A percentile compares a stretch with the other conserved stretches of the same genome.
Conservation (phyloP, 2,888 invertebrate species). For the Parnassius apollo region DNA sequence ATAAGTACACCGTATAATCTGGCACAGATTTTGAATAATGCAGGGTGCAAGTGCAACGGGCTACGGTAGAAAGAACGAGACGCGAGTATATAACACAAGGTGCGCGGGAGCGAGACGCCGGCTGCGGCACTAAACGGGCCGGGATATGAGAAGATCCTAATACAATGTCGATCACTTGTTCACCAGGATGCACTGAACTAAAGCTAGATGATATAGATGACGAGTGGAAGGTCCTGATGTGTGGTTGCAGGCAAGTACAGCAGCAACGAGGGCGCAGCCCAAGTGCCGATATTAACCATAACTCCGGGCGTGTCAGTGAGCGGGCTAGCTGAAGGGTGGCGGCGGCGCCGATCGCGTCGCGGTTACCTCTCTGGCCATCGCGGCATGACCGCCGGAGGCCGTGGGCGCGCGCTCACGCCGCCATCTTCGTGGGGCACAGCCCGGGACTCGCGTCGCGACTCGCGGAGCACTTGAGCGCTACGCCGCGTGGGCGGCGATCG, state of each 20-base stretch:
- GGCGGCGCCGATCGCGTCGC: slow-evolving; percentile 58
- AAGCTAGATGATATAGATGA: slow-evolving; percentile 25
- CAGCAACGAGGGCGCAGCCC: slow-evolving; percentile 31
- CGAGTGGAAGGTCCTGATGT: slow-evolving; percentile 24
- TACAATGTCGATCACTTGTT: slow-evolving; percentile 18
- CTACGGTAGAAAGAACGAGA: slow-evolving; percentile 54
- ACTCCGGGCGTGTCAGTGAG: slow-evolving; percentile 57
- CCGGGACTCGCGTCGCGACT: slow-evolving; percentile 73
- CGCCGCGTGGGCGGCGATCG: slow-evolving; percentile 56
- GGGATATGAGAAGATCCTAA: slow-evolving; percentile 30
- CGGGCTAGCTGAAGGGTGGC: slow-evolving; percentile 59
- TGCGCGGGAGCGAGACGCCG: slow-evolving; percentile 56
- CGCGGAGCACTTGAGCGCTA: slow-evolving; percentile 65
- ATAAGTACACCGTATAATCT: slow-evolving; percentile 39
- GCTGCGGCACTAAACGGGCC: slow-evolving; percentile 57
- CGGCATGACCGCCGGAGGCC: slow-evolving; percentile 84
- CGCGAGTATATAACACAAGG: slow-evolving; percentile 35
- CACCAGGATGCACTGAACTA: slow-evolving; percentile 20
- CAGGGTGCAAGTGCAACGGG: slow-evolving; percentile 68
- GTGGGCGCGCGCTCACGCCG: slow-evolving; percentile 81
- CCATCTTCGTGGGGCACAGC: slow-evolving; percentile 73
- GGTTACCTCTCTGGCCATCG: slow-evolving; percentile 87
- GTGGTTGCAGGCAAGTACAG: slow-evolving; percentile 25
- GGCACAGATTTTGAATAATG: slow-evolving; percentile 55
- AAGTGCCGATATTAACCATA: slow-evolving; percentile 43